Evolutionary conservation across 1,140 invertebrate genomes (phyloP).

Genomic region (Bombus consobrinus): DNA sequence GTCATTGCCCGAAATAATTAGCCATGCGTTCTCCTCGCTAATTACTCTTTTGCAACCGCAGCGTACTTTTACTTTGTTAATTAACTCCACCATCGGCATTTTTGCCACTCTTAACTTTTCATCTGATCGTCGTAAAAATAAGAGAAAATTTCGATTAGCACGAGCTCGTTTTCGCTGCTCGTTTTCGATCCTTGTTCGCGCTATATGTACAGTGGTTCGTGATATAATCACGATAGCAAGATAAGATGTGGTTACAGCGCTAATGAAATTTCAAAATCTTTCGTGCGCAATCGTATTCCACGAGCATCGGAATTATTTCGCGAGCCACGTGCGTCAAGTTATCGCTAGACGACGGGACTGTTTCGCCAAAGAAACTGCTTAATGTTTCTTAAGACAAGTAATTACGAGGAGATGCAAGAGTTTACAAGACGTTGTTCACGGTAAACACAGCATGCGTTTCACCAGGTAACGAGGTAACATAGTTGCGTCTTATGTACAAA

Average conservation of each 20-base stretch:
- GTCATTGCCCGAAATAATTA: constrained; percentile 51
- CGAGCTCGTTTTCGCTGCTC: not conserved
- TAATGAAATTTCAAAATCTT: too few species aligned
- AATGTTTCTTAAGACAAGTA: not conserved
- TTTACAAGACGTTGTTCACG: not conserved
- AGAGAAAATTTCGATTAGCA: not conserved
- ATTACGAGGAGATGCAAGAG: constrained; percentile 6
- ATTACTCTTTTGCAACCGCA: not conserved
- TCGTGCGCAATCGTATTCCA: too few species aligned
- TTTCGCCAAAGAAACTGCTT: not conserved
- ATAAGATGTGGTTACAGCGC: too few species aligned
- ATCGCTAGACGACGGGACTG: too few species aligned
- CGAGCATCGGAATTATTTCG: not conserved
- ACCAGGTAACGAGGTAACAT: constrained; percentile 45
- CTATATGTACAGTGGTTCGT: too few species aligned
- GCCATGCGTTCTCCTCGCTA: constrained; percentile 1
- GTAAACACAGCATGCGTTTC: constrained; percentile 23
- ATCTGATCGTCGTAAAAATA: not conserved
- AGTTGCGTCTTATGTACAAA: constrained; percentile 15
- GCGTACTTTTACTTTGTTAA: constrained; percentile 14
- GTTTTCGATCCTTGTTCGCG: too few species aligned
- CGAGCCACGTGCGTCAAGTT: not conserved
- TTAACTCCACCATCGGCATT: not conserved
- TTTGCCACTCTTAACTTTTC: not conserved
- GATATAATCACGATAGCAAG: too few species aligned